Percentiles rank a stretch among this genome's conserved stretches.
Evolutionary conservation across 1,140 invertebrate species (phyloP).

Genomic region (Drosophila lini): DNA sequence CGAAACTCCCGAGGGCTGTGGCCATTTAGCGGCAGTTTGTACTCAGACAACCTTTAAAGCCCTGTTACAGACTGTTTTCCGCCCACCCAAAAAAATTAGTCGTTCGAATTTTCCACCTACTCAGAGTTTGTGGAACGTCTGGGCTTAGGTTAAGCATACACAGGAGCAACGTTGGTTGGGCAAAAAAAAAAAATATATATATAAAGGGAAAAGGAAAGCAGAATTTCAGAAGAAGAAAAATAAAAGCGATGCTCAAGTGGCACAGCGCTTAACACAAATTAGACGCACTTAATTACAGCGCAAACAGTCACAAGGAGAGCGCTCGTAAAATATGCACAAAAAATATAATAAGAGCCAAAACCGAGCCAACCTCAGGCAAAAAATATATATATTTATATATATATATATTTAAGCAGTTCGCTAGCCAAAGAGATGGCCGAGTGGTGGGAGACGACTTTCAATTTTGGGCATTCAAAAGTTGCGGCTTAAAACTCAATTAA

Average conservation of each 20-base stretch:
- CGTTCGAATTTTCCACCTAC: constrained; percentile 24
- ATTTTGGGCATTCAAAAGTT: constrained; percentile 61
- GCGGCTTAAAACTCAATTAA: constrained; percentile 81
- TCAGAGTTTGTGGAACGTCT: constrained; percentile 30
- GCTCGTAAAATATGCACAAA: constrained; percentile 60
- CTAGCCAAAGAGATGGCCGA: constrained; percentile 10
- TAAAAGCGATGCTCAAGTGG: constrained; percentile 66
- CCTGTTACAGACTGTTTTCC: constrained; percentile 15
- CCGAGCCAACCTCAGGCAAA: constrained; percentile 38
- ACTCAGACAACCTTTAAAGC: constrained; percentile 67
- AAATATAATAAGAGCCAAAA: constrained; percentile 32
- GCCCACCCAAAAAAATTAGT: constrained; percentile 23
- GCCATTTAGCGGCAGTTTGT: constrained; percentile 75
- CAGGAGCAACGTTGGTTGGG: constrained; percentile 12
- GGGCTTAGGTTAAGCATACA: constrained; percentile 49
- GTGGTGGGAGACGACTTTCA: constrained; percentile 44
- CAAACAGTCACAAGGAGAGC: constrained; percentile 67
- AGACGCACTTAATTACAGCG: constrained; percentile 81
- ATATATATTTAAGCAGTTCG: constrained; percentile 45
- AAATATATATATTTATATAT: constrained; percentile 7
- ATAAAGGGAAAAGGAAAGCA: neutral
- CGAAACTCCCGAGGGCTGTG: constrained; percentile 48
- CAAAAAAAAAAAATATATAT: constrained; percentile 10
- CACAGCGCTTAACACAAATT: constrained; percentile 79
- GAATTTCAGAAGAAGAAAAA: constrained; percentile 22